Base-by-base conservation (phyloP, 1,140 invertebrate species). In the Pseudomyrmex gracilis region DNA sequence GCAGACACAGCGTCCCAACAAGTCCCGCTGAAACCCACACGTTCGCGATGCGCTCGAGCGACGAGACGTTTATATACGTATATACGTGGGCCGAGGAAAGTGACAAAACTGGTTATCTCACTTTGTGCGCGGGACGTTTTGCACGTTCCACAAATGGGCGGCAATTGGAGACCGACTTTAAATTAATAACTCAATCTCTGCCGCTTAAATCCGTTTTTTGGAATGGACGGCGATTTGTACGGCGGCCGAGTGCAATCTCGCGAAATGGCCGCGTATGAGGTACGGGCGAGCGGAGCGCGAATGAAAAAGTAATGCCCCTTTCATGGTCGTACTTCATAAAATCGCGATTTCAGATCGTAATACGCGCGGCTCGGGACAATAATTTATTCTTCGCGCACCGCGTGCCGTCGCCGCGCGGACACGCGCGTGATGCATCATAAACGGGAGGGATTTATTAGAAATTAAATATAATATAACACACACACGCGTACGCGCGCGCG, bases 91-190 rank as follows among this genome's bases (percentile, higher is more conserved):
- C 22, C 49, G 74, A 82, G 68, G 70, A 76, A 85, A 73, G 60
- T 71, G 83, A 88, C 71, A 77, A 77, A 87, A 88, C 83, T 70
- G 77, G 86, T 87, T 84, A 76, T 87, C 71, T 22, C 86, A 51
- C 73, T 73, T 73, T 34, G 8, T 51, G 83, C 51, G 9, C 34
- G 7, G 55, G 43, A 34, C 51, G 8, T 34, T 67, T 60, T 61
- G 22, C 12, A 15, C 15, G n/a, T 80, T 53, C 24, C 22, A 22
- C 3, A 58, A 68, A 84, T 43, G 67, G 55, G 13, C 78, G 49
- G 68, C 78, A 47, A 74, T 82, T 71, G 58, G 13, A 51, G 70
- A 22, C 55, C 82, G 60, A 87, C 77, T 87, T 87, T 55, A 74
- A 70, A 58, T 51, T 58, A 84, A 87, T 47, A 83, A 87, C 86